phyloP scores from a whole-genome alignment of 1,140 invertebrate genomes.

The Lucilia sericata region DNA sequence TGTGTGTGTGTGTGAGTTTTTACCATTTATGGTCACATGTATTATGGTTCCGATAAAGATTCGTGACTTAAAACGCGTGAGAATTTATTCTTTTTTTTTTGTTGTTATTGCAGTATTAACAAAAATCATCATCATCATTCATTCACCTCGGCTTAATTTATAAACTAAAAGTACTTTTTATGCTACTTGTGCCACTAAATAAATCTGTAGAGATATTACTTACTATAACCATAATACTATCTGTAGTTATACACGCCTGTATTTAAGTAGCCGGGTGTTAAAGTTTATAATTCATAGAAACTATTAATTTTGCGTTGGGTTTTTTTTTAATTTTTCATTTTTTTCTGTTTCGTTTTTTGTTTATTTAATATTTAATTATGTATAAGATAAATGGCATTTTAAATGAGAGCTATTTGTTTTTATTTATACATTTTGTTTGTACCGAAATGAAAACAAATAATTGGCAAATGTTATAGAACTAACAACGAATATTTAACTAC shows the following conservation, averaged over 20 bases:
- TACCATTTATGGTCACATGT: constrained; percentile 40
- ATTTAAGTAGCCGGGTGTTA: constrained; percentile 4
- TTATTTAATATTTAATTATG: not conserved
- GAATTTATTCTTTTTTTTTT: constrained; percentile 26
- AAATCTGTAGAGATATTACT: not conserved
- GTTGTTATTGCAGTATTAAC: not conserved
- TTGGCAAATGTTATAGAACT: constrained; percentile 3
- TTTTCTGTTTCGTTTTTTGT: not conserved
- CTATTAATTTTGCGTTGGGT: not conserved
- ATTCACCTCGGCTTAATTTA: constrained; percentile 1
- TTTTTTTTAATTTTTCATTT: not conserved
- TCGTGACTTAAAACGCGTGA: constrained; percentile 41
- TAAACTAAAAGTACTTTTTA: not conserved
- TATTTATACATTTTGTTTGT: not conserved
- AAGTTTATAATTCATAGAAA: not conserved
- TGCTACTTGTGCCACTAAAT: not conserved
- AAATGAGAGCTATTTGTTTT: constrained; percentile 4
- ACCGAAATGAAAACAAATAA: not conserved
- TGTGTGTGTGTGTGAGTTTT: not conserved
- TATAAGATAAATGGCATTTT: constrained; percentile 3
- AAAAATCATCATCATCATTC: constrained; percentile 29
- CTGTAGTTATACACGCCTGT: not conserved
- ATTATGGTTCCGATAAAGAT: not conserved
- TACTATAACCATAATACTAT: too few relatives aligned
- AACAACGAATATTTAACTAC: not conserved